phyloP scores from a whole-genome alignment of 2,113 vertebrate species.

The Pipa parva region DNA sequence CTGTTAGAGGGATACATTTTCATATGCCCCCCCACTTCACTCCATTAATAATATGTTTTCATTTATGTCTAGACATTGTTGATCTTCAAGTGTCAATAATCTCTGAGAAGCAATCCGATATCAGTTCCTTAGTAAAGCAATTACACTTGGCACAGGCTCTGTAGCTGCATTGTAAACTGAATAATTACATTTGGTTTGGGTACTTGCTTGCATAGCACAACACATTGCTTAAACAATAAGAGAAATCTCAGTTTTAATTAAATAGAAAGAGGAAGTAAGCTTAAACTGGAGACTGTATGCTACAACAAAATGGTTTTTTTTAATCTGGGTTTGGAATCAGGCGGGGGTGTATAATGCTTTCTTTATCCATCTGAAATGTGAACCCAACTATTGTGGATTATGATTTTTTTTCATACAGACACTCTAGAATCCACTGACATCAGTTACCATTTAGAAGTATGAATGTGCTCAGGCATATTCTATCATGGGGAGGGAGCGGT shows the following conservation, averaged over 20 bases:
- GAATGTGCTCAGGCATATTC: too few species aligned
- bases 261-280: neutral
- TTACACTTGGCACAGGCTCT: slow-evolving; percentile 1
- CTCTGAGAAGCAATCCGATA: slow-evolving; percentile 36
- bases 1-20: slow-evolving; percentile 27
- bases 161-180: slow-evolving; percentile 6
- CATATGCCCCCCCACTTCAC: slow-evolving; percentile 28
- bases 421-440: too few species aligned
- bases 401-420: neutral
- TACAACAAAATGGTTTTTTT: slow-evolving; percentile 1
- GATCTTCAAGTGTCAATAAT: slow-evolving; percentile 35
- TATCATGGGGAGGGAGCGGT: too few species aligned
- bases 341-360: neutral
- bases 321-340: neutral
- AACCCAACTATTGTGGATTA: slow-evolving; percentile 2
- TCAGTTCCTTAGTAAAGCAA: slow-evolving; percentile 10
- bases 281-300: neutral
- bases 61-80: slow-evolving; percentile 39
- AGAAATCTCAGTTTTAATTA: slow-evolving; percentile 27
- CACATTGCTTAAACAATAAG: slow-evolving; percentile 8
- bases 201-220: neutral
- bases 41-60: slow-evolving; percentile 32
- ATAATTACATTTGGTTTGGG: slow-evolving; percentile 4
- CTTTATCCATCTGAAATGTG: neutral
- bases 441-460: too few species aligned